phyloP scores from a whole-genome alignment of 2,888 invertebrate genomes.

The Scaptomyza caliginosa region DNA sequence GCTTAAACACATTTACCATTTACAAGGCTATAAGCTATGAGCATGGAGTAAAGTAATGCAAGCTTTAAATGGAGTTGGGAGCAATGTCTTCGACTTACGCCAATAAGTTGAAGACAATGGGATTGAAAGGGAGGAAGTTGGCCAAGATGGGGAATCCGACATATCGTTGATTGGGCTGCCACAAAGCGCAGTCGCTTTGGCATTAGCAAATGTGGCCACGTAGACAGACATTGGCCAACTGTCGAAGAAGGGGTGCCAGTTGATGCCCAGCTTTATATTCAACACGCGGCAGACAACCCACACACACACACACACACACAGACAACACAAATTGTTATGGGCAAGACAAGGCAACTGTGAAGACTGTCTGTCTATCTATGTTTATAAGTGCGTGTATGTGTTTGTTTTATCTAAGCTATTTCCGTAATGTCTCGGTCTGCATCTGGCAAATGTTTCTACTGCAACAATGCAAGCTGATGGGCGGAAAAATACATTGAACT shows the following conservation, averaged over 20 bases:
- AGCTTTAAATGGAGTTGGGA: slow-evolving; percentile 17
- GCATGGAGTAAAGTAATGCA: slow-evolving; percentile 47
- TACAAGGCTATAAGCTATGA: slow-evolving; percentile 53
- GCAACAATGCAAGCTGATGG: neutral
- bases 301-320: neutral
- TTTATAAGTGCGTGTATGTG: slow-evolving; percentile 1
- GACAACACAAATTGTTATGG: slow-evolving; percentile 42
- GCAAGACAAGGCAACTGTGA: slow-evolving; percentile 14
- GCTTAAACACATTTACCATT: slow-evolving; percentile 64
- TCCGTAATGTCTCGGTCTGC: slow-evolving; percentile 9
- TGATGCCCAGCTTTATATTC: slow-evolving; percentile 40
- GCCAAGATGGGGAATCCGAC: neutral
- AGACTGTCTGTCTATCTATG: slow-evolving; percentile 21
- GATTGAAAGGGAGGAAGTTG: too few relatives aligned
- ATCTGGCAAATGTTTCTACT: neutral
- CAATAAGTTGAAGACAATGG: slow-evolving; percentile 43
- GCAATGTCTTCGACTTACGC: slow-evolving; percentile 46
- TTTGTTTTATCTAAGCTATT: slow-evolving; percentile 9
- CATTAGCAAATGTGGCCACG: slow-evolving; percentile 65
- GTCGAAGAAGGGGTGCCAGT: slow-evolving; percentile 4
- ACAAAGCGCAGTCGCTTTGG: slow-evolving; percentile 38
- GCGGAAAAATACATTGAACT: neutral
- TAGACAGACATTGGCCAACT: slow-evolving; percentile 17
- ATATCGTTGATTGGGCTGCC: slow-evolving; percentile 64
- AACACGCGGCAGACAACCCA: slow-evolving; percentile 14